Conservation (phyloP, 1,140 invertebrate species). For the Pomacea maculata region DNA sequence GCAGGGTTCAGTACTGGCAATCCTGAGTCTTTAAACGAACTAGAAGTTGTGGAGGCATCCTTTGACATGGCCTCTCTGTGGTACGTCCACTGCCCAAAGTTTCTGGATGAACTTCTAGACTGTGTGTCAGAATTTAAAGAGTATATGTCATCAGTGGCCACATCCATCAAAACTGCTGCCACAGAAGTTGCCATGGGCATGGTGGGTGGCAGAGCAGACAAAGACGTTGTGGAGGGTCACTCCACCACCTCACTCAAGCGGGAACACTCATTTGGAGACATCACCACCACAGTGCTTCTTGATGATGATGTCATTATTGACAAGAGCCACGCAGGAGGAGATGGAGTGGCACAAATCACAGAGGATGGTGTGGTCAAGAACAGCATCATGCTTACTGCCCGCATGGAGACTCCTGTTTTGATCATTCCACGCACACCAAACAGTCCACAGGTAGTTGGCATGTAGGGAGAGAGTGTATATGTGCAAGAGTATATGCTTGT, state of each 20-base stretch:
- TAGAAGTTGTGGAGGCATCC: constrained; percentile 62
- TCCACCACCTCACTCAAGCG: constrained; percentile 10
- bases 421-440: constrained; percentile 82
- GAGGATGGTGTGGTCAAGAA: constrained; percentile 10
- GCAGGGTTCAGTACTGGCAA: constrained; percentile 37
- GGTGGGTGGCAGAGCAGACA: constrained; percentile 66
- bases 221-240: not conserved
- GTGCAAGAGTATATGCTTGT: too few relatives aligned
- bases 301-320: constrained; percentile 15
- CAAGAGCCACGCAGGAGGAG: not conserved
- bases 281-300: constrained; percentile 32
- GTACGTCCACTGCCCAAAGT: constrained; percentile 89
- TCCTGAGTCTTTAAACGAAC: not conserved
- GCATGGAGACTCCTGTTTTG: constrained; percentile 89
- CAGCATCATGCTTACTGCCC: constrained; percentile 70
- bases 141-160: constrained; percentile 76
- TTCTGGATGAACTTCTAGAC: constrained; percentile 83
- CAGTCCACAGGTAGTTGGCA: constrained; percentile 71
- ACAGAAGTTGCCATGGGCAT: constrained; percentile 93
- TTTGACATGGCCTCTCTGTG: constrained; percentile 90
- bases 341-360: not conserved
- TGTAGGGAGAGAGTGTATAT: not conserved
- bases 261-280: constrained; percentile 33
- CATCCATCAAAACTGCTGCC: constrained; percentile 87
- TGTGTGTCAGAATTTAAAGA: constrained; percentile 81